Evolutionary conservation across 2,888 invertebrate genomes (phyloP).

Genomic region (Xylota sylvarum): DNA sequence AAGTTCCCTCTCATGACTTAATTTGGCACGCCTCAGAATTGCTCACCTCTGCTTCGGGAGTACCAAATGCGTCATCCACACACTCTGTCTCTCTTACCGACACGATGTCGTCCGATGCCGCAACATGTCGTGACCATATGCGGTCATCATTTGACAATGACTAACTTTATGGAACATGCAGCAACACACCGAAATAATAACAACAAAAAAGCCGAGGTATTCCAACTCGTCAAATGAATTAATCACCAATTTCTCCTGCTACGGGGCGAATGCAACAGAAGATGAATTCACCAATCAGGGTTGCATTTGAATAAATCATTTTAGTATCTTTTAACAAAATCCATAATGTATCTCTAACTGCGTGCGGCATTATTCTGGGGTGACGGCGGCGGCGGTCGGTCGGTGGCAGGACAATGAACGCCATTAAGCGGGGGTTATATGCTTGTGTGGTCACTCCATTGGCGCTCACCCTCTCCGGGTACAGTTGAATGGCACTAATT

Average conservation of each 20-base stretch:
- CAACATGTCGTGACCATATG: slow-evolving; percentile 57
- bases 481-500: slow-evolving; percentile 23
- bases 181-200: not conserved
- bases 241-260: not conserved
- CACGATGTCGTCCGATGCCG: slow-evolving; percentile 27
- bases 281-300: slow-evolving; percentile 22
- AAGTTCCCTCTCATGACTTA: slow-evolving; percentile 67
- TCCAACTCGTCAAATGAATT: slow-evolving; percentile 16
- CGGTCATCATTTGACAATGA: slow-evolving; percentile 56
- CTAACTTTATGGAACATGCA: slow-evolving; percentile 30
- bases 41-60: slow-evolving; percentile 65
- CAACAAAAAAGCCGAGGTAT: not conserved
- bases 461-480: not conserved
- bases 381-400: not conserved
- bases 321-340: slow-evolving; percentile 12
- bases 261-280: not conserved
- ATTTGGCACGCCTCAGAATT: slow-evolving; percentile 73
- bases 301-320: slow-evolving; percentile 39
- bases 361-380: not conserved
- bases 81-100: not conserved
- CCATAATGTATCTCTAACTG: not conserved
- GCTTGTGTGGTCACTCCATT: slow-evolving; percentile 5
- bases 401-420: slow-evolving; percentile 19
- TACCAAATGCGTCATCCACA: slow-evolving; percentile 64
- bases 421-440: slow-evolving; percentile 8